Percentiles rank a stretch among this genome's conserved stretches.
Conservation (phyloP, 2,113 vertebrate genomes). For the Orthonyx spaldingii region DNA sequence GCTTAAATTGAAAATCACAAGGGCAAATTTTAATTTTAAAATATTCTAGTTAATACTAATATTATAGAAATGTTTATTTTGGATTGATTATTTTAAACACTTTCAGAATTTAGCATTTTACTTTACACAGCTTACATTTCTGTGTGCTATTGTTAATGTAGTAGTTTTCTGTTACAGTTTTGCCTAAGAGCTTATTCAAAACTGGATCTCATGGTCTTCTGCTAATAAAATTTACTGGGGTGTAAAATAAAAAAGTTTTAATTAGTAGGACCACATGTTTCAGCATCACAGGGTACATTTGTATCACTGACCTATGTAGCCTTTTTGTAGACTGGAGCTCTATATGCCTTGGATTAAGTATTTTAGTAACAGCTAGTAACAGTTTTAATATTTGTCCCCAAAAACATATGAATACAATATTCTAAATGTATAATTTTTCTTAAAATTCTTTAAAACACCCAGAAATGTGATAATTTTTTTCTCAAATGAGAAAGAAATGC, state of each 20-base stretch:
- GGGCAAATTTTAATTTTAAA: background rate
- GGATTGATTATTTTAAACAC: background rate
- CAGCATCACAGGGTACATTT: background rate
- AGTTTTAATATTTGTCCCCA: background rate
- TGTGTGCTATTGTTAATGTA: background rate
- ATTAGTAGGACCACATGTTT: background rate
- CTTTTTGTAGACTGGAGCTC: background rate
- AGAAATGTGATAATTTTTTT: background rate
- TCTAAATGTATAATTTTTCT: background rate
- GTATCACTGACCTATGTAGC: background rate
- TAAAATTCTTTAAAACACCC: background rate
- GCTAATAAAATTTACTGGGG: background rate
- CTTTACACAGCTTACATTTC: background rate
- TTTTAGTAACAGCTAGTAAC: background rate
- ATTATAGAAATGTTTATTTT: background rate
- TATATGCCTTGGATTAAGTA: background rate
- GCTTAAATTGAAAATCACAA: background rate
- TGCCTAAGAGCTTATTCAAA: background rate
- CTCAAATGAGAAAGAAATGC: background rate
- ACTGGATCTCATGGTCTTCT: background rate
- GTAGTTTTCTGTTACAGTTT: background rate
- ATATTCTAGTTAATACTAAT: background rate
- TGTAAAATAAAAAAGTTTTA: background rate
- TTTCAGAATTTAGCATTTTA: background rate
- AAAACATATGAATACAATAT: background rate